phyloP scores from a whole-genome alignment of 2,888 invertebrate genomes.

The Odontocolon sp. region DNA sequence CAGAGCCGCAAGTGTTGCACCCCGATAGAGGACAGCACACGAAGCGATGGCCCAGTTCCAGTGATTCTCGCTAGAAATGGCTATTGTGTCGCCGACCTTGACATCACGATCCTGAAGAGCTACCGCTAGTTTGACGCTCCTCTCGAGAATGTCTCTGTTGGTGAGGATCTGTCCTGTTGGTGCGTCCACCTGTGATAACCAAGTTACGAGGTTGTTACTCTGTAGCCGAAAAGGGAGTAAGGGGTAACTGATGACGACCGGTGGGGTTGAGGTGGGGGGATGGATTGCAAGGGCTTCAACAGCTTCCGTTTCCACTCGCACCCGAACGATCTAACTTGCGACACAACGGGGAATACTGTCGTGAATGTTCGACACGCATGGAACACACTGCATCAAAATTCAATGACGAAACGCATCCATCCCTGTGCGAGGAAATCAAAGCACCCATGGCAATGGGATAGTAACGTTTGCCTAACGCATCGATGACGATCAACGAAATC shows the following conservation, averaged over 20 bases:
- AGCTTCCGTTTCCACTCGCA: background rate
- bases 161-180: conserved; percentile 62
- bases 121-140: conserved; percentile 63
- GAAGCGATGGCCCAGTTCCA: conserved; percentile 63
- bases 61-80: conserved; percentile 66
- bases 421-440: background rate
- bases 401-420: background rate
- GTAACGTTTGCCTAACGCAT: conserved; percentile 5
- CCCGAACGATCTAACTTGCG: conserved; percentile 3
- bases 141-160: conserved; percentile 61
- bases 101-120: conserved; percentile 62
- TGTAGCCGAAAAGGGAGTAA: no score
- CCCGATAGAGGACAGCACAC: conserved; percentile 67
- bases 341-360: background rate
- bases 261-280: background rate
- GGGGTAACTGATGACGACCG: no score
- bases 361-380: background rate
- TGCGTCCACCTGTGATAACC: conserved; percentile 63
- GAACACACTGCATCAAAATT: background rate
- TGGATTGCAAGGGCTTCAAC: conserved; percentile 2
- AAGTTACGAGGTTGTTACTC: conserved; percentile 39
- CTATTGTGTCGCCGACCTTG: conserved; percentile 64
- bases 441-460: background rate
- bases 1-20: conserved; percentile 69
- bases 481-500: conserved; percentile 1